Conservation (phyloP, 2,888 invertebrate genomes). For the Drepanosiphum platanoidis region DNA sequence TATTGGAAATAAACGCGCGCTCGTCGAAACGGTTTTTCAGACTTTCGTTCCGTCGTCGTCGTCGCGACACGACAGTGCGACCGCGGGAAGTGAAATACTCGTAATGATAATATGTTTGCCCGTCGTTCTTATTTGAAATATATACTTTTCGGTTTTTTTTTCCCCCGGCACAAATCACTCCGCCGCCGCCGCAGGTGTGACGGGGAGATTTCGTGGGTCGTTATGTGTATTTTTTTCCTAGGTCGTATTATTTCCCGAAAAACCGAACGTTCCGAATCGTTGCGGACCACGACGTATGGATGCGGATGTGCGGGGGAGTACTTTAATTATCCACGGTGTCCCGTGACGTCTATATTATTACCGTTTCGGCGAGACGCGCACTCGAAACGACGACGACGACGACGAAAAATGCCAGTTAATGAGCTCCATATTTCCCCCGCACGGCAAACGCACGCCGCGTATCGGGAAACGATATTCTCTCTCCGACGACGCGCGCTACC, state of each 20-base stretch:
- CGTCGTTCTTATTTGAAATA: not conserved
- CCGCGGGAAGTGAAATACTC: too few species aligned
- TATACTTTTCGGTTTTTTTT: not conserved
- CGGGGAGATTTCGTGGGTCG: not conserved
- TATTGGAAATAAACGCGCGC: not conserved
- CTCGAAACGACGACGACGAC: too few species aligned
- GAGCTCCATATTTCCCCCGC: slow-evolving; percentile 46
- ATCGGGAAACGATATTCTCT: slow-evolving; percentile 40
- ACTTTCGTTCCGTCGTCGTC: too few species aligned
- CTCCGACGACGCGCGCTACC: not conserved
- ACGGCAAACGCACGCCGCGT: not conserved
- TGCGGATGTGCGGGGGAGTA: not conserved
- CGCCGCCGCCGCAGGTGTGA: not conserved
- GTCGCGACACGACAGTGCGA: too few species aligned
- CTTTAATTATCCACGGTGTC: slow-evolving; percentile 60
- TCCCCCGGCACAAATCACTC: not conserved
- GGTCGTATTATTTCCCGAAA: not conserved
- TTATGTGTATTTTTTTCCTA: not conserved
- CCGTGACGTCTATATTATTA: slow-evolving; percentile 53
- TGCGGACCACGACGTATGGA: not conserved
- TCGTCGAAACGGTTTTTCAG: too few species aligned
- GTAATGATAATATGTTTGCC: too few species aligned
- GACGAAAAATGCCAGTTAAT: slow-evolving; percentile 44
- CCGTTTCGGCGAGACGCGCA: not conserved
- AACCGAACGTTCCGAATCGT: slow-evolving; percentile 47